Percentiles rank a stretch among this genome's conserved stretches.
phyloP scores from a whole-genome alignment of 2,113 vertebrate genomes.

The Oryzias javanicus region DNA sequence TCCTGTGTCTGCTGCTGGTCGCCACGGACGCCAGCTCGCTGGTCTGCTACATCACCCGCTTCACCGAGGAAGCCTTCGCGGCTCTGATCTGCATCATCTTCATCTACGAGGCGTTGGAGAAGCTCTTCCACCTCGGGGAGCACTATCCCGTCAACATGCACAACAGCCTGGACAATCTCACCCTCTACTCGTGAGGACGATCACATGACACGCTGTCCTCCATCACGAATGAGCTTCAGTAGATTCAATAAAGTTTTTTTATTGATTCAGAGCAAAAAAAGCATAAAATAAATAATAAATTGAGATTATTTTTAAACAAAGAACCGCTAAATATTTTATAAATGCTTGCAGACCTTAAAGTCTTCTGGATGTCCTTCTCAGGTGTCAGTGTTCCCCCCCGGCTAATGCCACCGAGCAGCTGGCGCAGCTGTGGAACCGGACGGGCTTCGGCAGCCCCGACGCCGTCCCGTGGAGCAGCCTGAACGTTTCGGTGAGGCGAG shows the following conservation, averaged over 20 bases:
- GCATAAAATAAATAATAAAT: too few species aligned
- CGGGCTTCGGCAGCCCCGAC: conserved; percentile 74
- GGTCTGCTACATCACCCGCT: conserved; percentile 95
- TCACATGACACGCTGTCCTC: neutral
- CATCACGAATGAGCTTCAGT: too few species aligned
- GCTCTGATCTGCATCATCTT: conserved; percentile 97
- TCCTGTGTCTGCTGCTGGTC: conserved; percentile 89
- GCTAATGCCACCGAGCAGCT: conserved; percentile 75
- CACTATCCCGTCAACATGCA: conserved; percentile 88
- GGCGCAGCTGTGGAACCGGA: conserved; percentile 71
- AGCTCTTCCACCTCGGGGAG: conserved; percentile 90
- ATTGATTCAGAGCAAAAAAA: too few species aligned
- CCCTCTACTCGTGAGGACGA: conserved; percentile 86
- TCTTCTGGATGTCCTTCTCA: conserved; percentile 39
- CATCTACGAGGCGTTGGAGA: conserved; percentile 95
- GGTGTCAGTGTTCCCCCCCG: conserved; percentile 85
- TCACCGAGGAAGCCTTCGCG: conserved; percentile 95
- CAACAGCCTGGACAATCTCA: conserved; percentile 85
- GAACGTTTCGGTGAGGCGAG: conserved; percentile 83
- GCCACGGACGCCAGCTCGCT: conserved; percentile 94
- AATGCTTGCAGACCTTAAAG: too few species aligned
- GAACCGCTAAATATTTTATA: too few species aligned
- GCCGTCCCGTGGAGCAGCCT: conserved; percentile 85
- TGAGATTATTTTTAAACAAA: too few species aligned
- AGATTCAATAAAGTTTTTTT: too few species aligned